phyloP scores from a whole-genome alignment of 2,888 invertebrate genomes.

The Heteromurus nitidus region DNA sequence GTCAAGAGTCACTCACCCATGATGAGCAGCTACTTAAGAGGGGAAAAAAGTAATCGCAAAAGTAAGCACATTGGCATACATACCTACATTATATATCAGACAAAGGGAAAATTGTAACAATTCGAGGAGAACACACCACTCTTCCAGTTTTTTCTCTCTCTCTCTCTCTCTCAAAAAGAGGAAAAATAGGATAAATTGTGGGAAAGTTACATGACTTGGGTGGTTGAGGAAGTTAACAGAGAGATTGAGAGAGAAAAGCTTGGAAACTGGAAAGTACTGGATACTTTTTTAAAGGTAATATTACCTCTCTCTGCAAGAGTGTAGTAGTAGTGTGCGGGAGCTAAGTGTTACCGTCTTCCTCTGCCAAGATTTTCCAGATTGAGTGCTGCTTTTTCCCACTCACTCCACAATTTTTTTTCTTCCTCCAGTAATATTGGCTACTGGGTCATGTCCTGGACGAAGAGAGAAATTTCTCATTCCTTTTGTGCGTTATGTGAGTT shows the following conservation, averaged over 20 bases:
- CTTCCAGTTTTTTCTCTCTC: background rate
- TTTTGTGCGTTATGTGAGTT: background rate
- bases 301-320: background rate
- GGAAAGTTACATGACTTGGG: constrained; percentile 53
- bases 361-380: constrained; percentile 35
- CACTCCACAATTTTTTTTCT: too few relatives aligned
- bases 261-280: too few relatives aligned
- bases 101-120: constrained; percentile 7
- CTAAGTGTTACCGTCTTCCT: constrained; percentile 5
- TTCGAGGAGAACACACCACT: too few relatives aligned
- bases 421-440: constrained; percentile 29
- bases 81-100: constrained; percentile 15
- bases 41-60: background rate
- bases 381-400: too few relatives aligned
- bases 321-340: background rate
- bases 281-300: background rate
- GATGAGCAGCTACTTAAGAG: constrained; percentile 37
- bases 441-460: constrained; percentile 11
- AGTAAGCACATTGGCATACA: background rate
- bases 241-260: too few relatives aligned
- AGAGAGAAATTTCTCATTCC: too few relatives aligned
- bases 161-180: background rate
- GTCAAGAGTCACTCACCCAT: constrained; percentile 44
- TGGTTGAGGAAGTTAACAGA: constrained; percentile 22
- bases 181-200: constrained; percentile 13